Percentiles rank a stretch among this genome's conserved stretches.
These are phyloP conservation scores for Passerculus sandwichensis DNA, from an alignment of 2,797 vertebrate genomes.

Conservation along the genomic window DNA sequence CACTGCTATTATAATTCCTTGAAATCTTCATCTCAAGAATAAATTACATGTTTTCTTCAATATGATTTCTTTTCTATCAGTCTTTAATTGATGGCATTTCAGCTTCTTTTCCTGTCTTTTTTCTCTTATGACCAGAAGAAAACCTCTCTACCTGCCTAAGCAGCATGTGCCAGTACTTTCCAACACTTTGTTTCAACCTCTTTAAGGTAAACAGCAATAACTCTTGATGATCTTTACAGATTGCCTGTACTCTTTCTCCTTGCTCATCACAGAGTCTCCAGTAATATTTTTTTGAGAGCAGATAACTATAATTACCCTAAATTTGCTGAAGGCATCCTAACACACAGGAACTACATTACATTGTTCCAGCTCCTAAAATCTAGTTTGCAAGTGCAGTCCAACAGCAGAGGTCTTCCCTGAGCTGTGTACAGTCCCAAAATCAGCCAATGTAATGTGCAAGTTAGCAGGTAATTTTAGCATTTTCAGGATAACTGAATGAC, in stretches of 20 bases:
- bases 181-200: background rate
- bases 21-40: background rate
- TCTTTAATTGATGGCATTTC: background rate
- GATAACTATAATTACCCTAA: background rate
- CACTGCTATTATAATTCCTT: background rate
- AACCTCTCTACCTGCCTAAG: background rate
- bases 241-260: background rate
- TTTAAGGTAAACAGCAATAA: background rate
- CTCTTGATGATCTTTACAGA: background rate
- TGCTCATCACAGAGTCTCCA: background rate
- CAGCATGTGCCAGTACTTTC: background rate
- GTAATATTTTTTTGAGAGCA: background rate
- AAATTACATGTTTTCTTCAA: background rate
- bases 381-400: slow-evolving; percentile 7
- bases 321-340: background rate
- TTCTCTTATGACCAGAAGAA: background rate
- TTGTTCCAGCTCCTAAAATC: background rate
- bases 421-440: background rate
- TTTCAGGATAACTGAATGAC: background rate
- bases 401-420: slow-evolving; percentile 67
- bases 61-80: background rate
- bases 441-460: background rate
- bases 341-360: background rate
- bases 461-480: background rate
- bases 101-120: background rate